Conservation (phyloP, 2,888 invertebrate genomes). For the Pseudococcus jackbeardsleyi region DNA sequence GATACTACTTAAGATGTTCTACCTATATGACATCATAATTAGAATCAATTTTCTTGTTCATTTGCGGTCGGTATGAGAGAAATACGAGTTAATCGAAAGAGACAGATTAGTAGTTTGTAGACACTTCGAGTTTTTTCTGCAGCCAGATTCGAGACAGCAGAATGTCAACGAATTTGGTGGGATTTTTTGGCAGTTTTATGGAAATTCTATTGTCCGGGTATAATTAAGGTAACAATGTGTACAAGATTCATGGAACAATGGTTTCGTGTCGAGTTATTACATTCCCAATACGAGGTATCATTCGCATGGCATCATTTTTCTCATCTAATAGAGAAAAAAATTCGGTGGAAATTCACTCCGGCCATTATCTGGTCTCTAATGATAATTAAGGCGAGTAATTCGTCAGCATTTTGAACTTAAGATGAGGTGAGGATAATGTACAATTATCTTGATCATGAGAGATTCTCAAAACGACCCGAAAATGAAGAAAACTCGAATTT, state of each 20-base stretch:
- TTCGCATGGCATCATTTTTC: not conserved
- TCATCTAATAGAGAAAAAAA: not conserved
- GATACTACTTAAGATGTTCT: conserved; percentile 10
- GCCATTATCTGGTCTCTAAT: not conserved
- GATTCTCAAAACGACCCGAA: not conserved
- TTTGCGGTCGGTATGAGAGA: not conserved
- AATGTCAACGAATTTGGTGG: not conserved
- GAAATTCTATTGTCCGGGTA: not conserved
- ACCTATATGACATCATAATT: not conserved
- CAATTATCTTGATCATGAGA: not conserved
- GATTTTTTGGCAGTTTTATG: not conserved
- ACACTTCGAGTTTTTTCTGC: not conserved
- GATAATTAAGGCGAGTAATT: conserved; percentile 7
- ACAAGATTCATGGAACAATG: not conserved
- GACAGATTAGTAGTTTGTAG: not conserved
- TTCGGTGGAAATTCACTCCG: not conserved
- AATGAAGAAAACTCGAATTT: not conserved
- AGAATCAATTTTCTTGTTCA: conserved; percentile 10
- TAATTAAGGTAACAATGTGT: conserved; percentile 15
- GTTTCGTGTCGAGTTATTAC: not conserved
- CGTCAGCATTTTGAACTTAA: not conserved
- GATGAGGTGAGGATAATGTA: not conserved
- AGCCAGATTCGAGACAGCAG: not conserved
- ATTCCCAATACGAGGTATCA: not conserved
- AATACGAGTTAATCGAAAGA: not conserved